Evolutionary conservation across 2,888 invertebrate genomes (phyloP), one percentile per base, ranked within the genome.

Genomic region (Monopis laevigella): DNA sequence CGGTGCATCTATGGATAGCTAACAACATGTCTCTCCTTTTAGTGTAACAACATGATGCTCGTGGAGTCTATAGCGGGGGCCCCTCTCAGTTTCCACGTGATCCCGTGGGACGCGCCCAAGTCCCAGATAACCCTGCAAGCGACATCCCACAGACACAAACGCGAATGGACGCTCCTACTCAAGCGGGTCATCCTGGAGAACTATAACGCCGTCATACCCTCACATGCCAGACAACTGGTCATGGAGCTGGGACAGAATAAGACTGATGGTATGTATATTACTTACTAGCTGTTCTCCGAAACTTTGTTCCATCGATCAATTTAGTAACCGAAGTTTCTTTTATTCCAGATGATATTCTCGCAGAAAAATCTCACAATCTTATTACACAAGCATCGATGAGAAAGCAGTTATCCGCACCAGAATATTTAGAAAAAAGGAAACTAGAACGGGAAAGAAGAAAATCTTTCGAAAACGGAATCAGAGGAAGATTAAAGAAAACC

Each of bases 31-130:
- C 17, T 32, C 17, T 48, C 48, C 45, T 58, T 58, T 54, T 71
- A 98, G 97, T 96, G 96, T 80, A 96, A 96, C 57, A 96, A 96
- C 80, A 84, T 98, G 82, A 98, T 98, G 96, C 73, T 98, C 46
- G 95, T 97, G 53, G 98, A 98, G 65, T 93, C 95, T 56, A 92
- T 98, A 54, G 88, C 93, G 41, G 94, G 95, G 13, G 96, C 97
- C 55, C 93, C 96, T 27, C 86, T 96, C 39, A 94, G 95, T 58
- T 98, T 98, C 78, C 96, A 97, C 80, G 93, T 97, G 53, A 91
- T 98, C 59, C 96, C 97, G 32, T 97, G 96, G 81, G 94, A 98
- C 77, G 94, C 95, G 77, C 96, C 96, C 45, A 86, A 93, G 44
- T 84, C 90, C 43, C 96, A 96, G 71, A 93, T 94, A 59, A 96